These are phyloP conservation scores for Ambastaia sidthimunki DNA, from an alignment of 2,797 vertebrate genomes.

Conservation along the genomic window DNA sequence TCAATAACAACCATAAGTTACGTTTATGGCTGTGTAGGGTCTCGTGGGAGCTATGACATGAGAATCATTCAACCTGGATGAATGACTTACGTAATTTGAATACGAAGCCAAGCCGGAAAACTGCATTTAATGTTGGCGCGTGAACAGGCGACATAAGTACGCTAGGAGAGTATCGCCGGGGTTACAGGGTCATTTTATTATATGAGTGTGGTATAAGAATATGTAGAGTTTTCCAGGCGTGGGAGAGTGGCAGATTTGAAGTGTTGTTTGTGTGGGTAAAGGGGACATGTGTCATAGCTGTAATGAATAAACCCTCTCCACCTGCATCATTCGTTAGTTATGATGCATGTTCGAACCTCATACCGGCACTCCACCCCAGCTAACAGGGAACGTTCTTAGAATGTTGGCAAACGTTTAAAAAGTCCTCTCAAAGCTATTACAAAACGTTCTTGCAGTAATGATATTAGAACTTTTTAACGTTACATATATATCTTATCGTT, in stretches of 20 bases:
- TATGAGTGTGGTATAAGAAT: constrained; percentile 1
- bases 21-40: constrained; percentile 58
- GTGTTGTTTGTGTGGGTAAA: constrained; percentile 12
- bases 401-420: no score
- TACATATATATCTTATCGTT: no score
- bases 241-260: constrained; percentile 20
- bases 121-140: constrained; percentile 31
- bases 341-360: constrained; percentile 45
- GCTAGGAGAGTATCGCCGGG: constrained; percentile 1
- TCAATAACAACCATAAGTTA: constrained; percentile 59
- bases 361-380: constrained; percentile 16
- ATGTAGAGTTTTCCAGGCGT: constrained; percentile 6
- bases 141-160: constrained; percentile 38
- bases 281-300: constrained; percentile 43
- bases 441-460: no score
- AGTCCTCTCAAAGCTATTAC: no score
- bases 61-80: constrained; percentile 60
- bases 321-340: constrained; percentile 38
- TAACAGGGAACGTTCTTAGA: no score
- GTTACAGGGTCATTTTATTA: constrained; percentile 19
- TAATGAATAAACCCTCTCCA: constrained; percentile 51
- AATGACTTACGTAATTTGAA: constrained; percentile 63
- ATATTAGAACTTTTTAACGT: no score
- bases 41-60: constrained; percentile 54
- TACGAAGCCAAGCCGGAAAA: constrained; percentile 49